Evolutionary conservation across 2,888 invertebrate genomes (phyloP).

Genomic region (Aphidius colemani): DNA sequence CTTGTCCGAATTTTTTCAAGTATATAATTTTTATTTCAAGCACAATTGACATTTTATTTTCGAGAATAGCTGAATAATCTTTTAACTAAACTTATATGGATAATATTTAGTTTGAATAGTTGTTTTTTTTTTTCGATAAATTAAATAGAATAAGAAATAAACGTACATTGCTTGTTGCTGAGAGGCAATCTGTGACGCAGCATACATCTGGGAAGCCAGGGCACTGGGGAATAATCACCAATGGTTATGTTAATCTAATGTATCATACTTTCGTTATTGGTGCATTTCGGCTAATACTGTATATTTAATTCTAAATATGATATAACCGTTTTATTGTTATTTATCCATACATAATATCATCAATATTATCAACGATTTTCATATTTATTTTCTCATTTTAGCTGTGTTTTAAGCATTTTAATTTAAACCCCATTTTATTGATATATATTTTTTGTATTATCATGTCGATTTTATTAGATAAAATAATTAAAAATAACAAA

Average conservation of each 20-base stretch:
- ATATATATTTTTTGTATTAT: no score
- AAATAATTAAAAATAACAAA: no score
- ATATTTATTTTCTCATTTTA: no score
- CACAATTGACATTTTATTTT: constrained; percentile 24
- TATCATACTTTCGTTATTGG: constrained; percentile 37
- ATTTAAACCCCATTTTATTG: no score
- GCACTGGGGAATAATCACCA: constrained; percentile 78
- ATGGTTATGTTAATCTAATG: constrained; percentile 59
- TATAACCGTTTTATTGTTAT: constrained; percentile 1
- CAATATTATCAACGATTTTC: background rate
- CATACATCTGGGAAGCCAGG: constrained; percentile 96
- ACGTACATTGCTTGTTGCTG: constrained; percentile 95
- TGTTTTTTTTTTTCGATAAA: constrained; percentile 42
- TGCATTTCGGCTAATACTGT: constrained; percentile 25
- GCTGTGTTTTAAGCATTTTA: no score
- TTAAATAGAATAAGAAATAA: constrained; percentile 58
- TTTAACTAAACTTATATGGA: background rate
- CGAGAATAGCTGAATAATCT: background rate
- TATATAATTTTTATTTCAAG: constrained; percentile 29
- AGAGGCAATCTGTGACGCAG: constrained; percentile 87
- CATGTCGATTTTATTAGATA: no score
- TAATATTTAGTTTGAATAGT: background rate
- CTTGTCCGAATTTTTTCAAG: no score
- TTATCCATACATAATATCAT: background rate
- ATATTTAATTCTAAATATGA: no score